Conservation (phyloP, 2,113 vertebrate genomes). For the Sylvietta virens region DNA sequence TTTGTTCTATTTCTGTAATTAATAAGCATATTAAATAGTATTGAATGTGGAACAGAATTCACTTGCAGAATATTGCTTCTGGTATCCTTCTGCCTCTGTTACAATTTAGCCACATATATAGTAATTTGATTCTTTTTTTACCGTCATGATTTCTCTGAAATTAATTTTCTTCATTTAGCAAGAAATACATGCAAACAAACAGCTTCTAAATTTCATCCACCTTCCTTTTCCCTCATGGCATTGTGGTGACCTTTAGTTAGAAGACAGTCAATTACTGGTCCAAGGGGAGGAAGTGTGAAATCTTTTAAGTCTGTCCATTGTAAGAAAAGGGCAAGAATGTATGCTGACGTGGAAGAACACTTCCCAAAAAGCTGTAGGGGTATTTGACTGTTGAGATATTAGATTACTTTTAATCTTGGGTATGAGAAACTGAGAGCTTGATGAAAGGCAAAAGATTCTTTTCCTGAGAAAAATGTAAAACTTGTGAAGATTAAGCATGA, state of each 20-base stretch:
- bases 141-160: background rate
- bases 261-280: background rate
- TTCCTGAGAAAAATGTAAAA: conserved; percentile 17
- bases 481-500: background rate
- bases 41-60: background rate
- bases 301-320: background rate
- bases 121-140: background rate
- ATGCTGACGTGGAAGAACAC: background rate
- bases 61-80: background rate
- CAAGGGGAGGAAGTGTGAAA: background rate
- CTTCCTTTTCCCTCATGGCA: background rate
- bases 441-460: background rate
- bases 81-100: background rate
- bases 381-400: background rate
- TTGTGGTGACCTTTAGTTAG: background rate
- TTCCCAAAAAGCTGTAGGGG: background rate
- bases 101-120: background rate
- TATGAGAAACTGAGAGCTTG: conserved; percentile 7
- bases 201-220: background rate
- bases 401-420: background rate
- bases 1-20: background rate
- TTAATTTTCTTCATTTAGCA: background rate
- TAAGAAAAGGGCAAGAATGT: background rate
- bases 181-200: background rate
- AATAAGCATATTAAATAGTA: background rate